A percentile compares a stretch with the other conserved stretches of the same genome.
These are phyloP conservation scores for Paradoxurus hermaphroditus DNA, from an alignment of 2,113 vertebrate species.

Conservation along the genomic window DNA sequence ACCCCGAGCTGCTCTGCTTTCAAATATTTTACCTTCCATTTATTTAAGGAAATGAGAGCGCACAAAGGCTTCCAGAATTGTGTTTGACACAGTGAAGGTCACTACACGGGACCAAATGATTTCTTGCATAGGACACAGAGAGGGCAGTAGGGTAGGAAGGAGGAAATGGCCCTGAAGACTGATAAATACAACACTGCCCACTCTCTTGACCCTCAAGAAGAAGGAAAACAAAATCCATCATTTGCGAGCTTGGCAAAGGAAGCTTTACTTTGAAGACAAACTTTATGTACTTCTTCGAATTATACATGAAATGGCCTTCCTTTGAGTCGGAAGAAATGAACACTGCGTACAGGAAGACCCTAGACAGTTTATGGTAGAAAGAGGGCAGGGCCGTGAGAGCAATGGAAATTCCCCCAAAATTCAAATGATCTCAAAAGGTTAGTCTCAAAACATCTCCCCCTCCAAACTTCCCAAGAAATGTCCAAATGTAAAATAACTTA, in stretches of 20 bases:
- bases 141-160: not conserved
- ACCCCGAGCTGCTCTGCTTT: constrained; percentile 54
- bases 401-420: not conserved
- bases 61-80: constrained; percentile 61
- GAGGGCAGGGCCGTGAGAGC: not conserved
- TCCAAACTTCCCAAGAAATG: not conserved
- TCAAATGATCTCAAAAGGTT: not conserved
- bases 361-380: not conserved
- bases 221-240: constrained; percentile 51
- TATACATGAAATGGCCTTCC: not conserved
- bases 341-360: not conserved
- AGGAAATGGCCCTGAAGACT: constrained; percentile 41
- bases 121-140: constrained; percentile 28
- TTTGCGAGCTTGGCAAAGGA: not conserved
- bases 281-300: not conserved
- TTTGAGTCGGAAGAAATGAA: not conserved
- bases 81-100: constrained; percentile 47
- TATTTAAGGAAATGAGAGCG: constrained; percentile 68
- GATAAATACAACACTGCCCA: constrained; percentile 48
- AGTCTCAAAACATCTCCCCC: not conserved
- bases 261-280: constrained; percentile 27
- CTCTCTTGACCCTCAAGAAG: constrained; percentile 30
- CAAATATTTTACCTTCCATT: constrained; percentile 66
- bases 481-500: not conserved
- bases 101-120: not conserved